Evolutionary conservation across 1,140 invertebrate genomes (phyloP), one percentile per base, ranked within the genome.

Genomic region (Drosophila tropicalis): DNA sequence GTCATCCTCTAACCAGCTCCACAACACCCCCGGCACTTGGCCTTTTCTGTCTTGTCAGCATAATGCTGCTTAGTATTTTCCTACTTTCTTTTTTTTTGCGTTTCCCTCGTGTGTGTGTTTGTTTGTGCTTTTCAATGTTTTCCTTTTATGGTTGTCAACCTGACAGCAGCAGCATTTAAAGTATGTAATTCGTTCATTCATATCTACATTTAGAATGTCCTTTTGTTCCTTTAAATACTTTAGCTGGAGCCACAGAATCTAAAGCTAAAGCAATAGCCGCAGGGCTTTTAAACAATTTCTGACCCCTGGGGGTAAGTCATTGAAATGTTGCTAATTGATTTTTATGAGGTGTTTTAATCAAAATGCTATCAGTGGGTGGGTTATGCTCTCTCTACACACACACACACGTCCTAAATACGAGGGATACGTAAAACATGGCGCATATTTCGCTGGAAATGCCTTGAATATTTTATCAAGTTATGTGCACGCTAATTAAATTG

Each of bases 401-500:
- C 51, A 39, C 3, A 36, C 40, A 17, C 12, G 44, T 10, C 32
- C 5, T 34, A 15, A 29, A 5, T 13, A 17, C 40, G 40, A 40
- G 25, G 34, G 57, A 10, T 70, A 58, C 72, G 29, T 54, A 57
- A 51, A 61, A 58, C 70, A 58, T 25, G 40, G 73, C 62, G 62
- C 75, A 86, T 87, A 86, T 81, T 86, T 86, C 71, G 69, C 55
- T 70, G 54, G 65, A 85, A 81, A 90, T 80, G 90, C 75, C 76
- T 80, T 89, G 81, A 90, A 89, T 89, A 89, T 89, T 89, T 89
- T 77, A 89, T 90, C 62, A 69, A 89, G 85, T 78, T 90, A 89
- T 89, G 83, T 63, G 71, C 85, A 72, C 81, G 85, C 85, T 89
- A 89, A 89, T 89, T 89, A 89, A 89, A 89, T 89, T 89, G 85